A percentile compares a stretch with the other conserved stretches of the same genome.
phyloP scores from a whole-genome alignment of 2,113 vertebrate genomes.

The Neopipo cinnamomea region DNA sequence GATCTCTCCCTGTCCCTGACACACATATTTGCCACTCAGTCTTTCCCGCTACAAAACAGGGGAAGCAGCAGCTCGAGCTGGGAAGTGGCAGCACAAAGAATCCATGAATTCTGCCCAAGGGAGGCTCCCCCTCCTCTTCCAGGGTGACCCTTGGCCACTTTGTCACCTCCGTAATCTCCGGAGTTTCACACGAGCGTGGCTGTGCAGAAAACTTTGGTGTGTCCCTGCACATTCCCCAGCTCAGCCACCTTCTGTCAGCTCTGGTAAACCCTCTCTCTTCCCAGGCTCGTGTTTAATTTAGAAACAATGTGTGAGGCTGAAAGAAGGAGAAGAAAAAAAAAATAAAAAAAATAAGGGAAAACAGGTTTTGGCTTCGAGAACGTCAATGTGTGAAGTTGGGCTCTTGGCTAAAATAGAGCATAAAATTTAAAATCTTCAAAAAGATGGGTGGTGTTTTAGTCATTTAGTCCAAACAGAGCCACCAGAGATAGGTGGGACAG shows the following conservation, averaged over 20 bases:
- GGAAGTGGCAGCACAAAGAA: neutral
- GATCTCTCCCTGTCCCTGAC: neutral
- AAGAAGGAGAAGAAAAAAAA: neutral
- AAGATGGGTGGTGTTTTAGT: neutral
- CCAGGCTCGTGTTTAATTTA: neutral
- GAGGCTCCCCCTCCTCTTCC: neutral
- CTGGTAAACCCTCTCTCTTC: neutral
- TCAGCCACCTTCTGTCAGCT: neutral
- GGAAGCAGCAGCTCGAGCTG: neutral
- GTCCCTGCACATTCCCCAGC: neutral
- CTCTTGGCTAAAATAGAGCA: neutral
- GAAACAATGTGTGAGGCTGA: neutral
- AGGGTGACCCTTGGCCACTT: neutral
- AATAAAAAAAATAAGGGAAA: neutral
- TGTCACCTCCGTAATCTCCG: neutral
- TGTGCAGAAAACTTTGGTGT: neutral
- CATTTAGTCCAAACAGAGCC: neutral
- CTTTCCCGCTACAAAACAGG: neutral
- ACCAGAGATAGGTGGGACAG: neutral
- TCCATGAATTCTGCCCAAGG: neutral
- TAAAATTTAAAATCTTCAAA: neutral
- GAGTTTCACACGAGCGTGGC: neutral
- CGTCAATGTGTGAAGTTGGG: neutral
- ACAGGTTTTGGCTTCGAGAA: neutral
- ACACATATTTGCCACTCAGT: accelerated